phyloP scores from a whole-genome alignment of 1,140 invertebrate genomes.

The Penaeus vannamei region DNA sequence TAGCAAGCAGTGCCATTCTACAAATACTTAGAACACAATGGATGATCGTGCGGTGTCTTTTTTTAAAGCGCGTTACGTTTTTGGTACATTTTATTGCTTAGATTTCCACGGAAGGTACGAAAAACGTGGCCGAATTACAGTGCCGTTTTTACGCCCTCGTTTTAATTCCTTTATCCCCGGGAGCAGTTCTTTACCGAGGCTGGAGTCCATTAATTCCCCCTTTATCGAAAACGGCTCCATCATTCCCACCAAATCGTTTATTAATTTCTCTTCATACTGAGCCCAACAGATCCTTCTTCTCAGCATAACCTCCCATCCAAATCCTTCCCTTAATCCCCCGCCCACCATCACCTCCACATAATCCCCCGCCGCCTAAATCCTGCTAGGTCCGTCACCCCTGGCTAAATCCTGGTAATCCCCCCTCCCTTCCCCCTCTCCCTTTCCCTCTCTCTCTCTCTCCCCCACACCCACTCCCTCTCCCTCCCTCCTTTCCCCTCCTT shows the following conservation, averaged over 20 bases:
- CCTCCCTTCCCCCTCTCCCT: background rate
- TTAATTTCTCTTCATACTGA: conserved; percentile 41
- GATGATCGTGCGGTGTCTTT: too few relatives aligned
- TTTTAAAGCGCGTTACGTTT: too few relatives aligned
- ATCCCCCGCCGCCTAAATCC: background rate
- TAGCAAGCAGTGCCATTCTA: too few relatives aligned
- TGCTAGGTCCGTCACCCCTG: background rate
- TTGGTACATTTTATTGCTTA: too few relatives aligned
- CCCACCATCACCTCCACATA: background rate
- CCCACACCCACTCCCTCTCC: background rate
- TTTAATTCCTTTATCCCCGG: background rate
- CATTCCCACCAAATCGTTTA: conserved; percentile 25
- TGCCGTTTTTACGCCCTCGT: background rate
- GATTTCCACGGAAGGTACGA: too few relatives aligned
- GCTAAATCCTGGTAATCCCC: too few relatives aligned
- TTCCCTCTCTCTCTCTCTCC: background rate
- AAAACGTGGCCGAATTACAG: too few relatives aligned
- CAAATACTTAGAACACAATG: too few relatives aligned
- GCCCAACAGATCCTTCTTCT: conserved; percentile 36
- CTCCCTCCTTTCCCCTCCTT: background rate
- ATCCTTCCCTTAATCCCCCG: conserved; percentile 40
- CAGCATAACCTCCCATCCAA: conserved; percentile 42
- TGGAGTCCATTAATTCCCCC: background rate
- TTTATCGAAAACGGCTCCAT: background rate
- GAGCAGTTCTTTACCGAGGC: background rate